Base-by-base conservation (phyloP, 1,140 invertebrate species). In the Drosophila bocqueti region DNA sequence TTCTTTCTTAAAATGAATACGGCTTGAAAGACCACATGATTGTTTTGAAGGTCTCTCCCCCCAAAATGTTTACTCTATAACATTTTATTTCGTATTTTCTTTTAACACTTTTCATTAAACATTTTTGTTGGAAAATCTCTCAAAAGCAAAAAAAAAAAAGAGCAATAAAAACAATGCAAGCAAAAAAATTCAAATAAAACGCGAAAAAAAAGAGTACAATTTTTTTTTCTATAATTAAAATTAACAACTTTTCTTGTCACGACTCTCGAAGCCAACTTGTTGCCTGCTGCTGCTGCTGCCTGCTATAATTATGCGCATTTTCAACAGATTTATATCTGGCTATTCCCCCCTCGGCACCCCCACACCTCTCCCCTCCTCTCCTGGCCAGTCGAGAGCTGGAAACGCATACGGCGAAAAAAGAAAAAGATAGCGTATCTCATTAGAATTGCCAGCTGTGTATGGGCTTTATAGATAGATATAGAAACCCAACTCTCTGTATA, bases 161-260 rank as follows among this genome's bases (percentile, higher is more conserved):
- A 54, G 36, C 36, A 26, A n/a, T 45, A n/a, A 34, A 54, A 60
- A 49, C 6, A 66, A 42, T 31, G 58, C 57, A 68, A 46, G 57
- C 36, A 31, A 54, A 67, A 69, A 81, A 79, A 65, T 47, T 29
- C 11, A 55, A 74, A 62, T 62, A 64, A 64, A 67, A 63, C 31
- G 59, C 43, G 16, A 26, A 42, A 57, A 68, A 68, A 73, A 71
- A 73, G 68, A 36, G 63, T 72, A 42, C 40, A 34, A 47, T 46
- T 46, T 59, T 47, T 59, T 58, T 72, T 64, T 64, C 63, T 89
- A 89, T 89, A 89, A 89, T 89, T 89, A 89, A 89, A 90, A 90
- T 90, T 85, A 89, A 85, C 85, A 90, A 89, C 85, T 90, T 89
- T 89, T 89, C 85, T 81, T 89, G 85, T 89, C 85, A 89, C 85